Conservation (phyloP, 2,797 vertebrate genomes). For the Gadopsis marmoratus region DNA sequence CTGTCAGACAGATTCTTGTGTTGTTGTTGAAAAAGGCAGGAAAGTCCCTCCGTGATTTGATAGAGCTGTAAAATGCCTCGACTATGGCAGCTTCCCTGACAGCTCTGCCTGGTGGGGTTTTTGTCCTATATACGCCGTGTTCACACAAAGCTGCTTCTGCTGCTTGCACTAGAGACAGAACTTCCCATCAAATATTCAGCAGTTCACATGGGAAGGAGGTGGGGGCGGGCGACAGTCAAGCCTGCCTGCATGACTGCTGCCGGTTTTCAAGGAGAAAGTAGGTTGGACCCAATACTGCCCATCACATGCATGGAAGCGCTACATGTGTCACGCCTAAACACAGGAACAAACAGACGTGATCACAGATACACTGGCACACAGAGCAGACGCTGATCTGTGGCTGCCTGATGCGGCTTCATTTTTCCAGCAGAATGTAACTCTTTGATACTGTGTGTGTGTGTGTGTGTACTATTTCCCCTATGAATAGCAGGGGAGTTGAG, state of each 20-base stretch:
- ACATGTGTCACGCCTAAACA: slow-evolving; percentile 56
- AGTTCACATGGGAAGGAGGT: slow-evolving; percentile 54
- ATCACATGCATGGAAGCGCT: slow-evolving; percentile 36
- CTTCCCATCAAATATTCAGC: slow-evolving; percentile 83
- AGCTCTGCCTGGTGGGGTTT: slow-evolving; percentile 65
- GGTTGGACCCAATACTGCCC: slow-evolving; percentile 49
- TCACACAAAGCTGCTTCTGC: slow-evolving; percentile 71
- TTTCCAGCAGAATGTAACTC: slow-evolving; percentile 66
- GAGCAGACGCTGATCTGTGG: slow-evolving; percentile 30
- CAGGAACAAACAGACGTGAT: slow-evolving; percentile 31
- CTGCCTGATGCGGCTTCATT: slow-evolving; percentile 58
- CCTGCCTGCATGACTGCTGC: slow-evolving; percentile 51
- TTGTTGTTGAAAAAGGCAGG: slow-evolving; percentile 32
- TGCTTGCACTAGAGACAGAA: slow-evolving; percentile 70
- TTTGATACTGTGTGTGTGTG: slow-evolving; percentile 53
- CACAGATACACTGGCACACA: slow-evolving; percentile 24
- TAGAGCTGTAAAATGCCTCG: slow-evolving; percentile 60
- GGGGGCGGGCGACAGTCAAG: slow-evolving; percentile 44
- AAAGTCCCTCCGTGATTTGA: slow-evolving; percentile 63
- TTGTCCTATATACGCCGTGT: slow-evolving; percentile 74
- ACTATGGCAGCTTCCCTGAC: slow-evolving; percentile 61
- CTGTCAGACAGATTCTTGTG: slow-evolving; percentile 36
- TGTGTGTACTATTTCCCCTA: slow-evolving; percentile 43
- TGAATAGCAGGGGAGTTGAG: slow-evolving; percentile 71
- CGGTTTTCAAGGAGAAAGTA: slow-evolving; percentile 60